These are phyloP conservation scores for Lordiphosa mommai DNA, from an alignment of 1,140 invertebrate genomes.

Conservation along the genomic window DNA sequence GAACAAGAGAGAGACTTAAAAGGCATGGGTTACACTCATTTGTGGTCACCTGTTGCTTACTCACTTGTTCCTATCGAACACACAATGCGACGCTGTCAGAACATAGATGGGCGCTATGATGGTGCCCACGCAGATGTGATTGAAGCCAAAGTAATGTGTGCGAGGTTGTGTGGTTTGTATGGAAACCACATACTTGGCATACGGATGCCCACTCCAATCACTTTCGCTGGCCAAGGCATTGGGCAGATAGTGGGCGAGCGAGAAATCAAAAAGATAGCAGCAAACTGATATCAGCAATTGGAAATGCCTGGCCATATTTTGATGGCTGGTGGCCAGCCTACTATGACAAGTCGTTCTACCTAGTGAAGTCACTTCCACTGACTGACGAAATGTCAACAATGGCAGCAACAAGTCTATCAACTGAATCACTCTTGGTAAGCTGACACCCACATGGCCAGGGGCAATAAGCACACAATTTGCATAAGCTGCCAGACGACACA, in stretches of 20 bases:
- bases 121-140: conserved; percentile 24
- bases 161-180: conserved; percentile 9
- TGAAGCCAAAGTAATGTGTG: conserved; percentile 27
- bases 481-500: conserved; percentile 64
- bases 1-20: neutral
- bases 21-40: too few species aligned
- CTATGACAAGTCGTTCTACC: conserved; percentile 11
- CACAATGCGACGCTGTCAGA: conserved; percentile 6
- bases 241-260: conserved; percentile 10
- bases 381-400: conserved; percentile 73
- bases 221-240: neutral
- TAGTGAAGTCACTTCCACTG: conserved; percentile 28
- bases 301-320: conserved; percentile 7
- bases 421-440: conserved; percentile 34
- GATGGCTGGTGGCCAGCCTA: conserved; percentile 28
- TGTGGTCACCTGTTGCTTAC: neutral
- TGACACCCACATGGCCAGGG: conserved; percentile 65
- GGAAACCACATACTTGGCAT: conserved; percentile 28
- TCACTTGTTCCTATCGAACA: neutral
- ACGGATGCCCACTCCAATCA: neutral
- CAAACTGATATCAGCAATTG: conserved; percentile 14
- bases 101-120: conserved; percentile 11
- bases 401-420: conserved; percentile 71
- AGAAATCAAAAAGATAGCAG: neutral
- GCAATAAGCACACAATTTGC: conserved; percentile 69